A percentile compares a stretch with the other conserved stretches of the same genome.
phyloP scores from a whole-genome alignment of 2,113 vertebrate species.

The Carollia perspicillata region DNA sequence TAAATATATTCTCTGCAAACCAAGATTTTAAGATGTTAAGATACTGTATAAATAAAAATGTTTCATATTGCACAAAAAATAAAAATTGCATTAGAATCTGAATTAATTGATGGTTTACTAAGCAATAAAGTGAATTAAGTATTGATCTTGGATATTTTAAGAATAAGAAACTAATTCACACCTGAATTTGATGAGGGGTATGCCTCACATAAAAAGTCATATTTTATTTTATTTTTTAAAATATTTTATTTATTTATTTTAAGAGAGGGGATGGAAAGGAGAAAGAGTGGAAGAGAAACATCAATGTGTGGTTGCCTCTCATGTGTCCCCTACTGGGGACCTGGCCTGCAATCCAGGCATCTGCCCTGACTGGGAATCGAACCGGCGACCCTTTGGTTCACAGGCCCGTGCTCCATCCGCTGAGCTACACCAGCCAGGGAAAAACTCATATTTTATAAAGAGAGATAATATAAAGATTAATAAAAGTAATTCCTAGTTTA shows the following conservation, averaged over 20 bases:
- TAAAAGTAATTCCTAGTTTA: background rate
- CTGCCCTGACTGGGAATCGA: too few relatives aligned
- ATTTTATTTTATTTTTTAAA: too few relatives aligned
- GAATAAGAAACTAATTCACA: background rate
- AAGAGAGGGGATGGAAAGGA: too few relatives aligned
- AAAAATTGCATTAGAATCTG: background rate
- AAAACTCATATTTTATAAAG: background rate
- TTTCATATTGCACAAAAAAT: conserved; percentile 35
- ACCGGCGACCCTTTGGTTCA: too few relatives aligned
- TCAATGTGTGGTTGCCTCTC: too few relatives aligned
- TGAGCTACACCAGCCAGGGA: too few relatives aligned
- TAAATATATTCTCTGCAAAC: background rate
- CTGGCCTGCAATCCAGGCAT: too few relatives aligned
- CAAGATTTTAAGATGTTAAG: conserved; percentile 4
- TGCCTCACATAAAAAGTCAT: background rate
- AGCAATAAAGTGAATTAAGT: conserved; percentile 52
- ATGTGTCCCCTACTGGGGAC: too few relatives aligned
- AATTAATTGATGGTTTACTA: conserved; percentile 50
- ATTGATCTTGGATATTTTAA: conserved; percentile 40
- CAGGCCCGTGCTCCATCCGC: too few relatives aligned
- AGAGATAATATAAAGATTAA: background rate
- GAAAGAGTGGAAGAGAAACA: too few relatives aligned
- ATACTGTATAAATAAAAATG: conserved; percentile 40
- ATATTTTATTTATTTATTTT: too few relatives aligned
- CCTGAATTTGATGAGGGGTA: background rate